phyloP scores from a whole-genome alignment of 2,797 vertebrate genomes.

The Oreochromis mossambicus region DNA sequence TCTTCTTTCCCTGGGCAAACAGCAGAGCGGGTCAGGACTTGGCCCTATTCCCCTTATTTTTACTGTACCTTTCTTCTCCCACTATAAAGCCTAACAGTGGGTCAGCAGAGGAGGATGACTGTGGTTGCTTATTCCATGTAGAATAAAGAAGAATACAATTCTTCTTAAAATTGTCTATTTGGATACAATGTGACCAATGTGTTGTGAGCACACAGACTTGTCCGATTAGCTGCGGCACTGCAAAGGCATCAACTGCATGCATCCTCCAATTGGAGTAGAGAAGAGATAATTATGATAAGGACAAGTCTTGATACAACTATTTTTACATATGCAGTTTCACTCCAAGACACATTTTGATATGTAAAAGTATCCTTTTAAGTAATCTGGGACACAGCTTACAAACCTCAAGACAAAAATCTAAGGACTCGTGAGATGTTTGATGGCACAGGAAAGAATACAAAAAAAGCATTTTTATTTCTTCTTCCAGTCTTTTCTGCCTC shows the following conservation, averaged over 20 bases:
- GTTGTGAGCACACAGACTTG: rapidly evolving
- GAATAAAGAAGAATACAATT: background rate
- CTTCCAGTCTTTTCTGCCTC: background rate
- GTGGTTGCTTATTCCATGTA: background rate
- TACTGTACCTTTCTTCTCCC: background rate
- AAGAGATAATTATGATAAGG: background rate
- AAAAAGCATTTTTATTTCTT: background rate
- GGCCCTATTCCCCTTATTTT: background rate
- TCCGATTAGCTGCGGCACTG: background rate
- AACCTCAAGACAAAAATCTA: background rate
- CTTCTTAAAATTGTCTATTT: background rate
- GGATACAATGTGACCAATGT: background rate
- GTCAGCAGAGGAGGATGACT: background rate
- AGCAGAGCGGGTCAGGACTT: slow-evolving; percentile 65
- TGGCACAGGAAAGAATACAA: background rate
- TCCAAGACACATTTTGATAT: background rate
- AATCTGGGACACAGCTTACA: background rate
- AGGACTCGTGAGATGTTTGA: background rate
- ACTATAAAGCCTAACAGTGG: background rate
- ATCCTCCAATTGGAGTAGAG: background rate
- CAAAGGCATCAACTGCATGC: background rate
- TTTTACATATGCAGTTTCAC: background rate
- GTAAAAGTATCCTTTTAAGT: background rate
- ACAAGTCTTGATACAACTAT: background rate
- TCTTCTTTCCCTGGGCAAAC: slow-evolving; percentile 58